Evolutionary conservation across 2,797 vertebrate species (phyloP), one percentile per base, ranked within the genome.

Genomic region (Novumbra hubbsi): DNA sequence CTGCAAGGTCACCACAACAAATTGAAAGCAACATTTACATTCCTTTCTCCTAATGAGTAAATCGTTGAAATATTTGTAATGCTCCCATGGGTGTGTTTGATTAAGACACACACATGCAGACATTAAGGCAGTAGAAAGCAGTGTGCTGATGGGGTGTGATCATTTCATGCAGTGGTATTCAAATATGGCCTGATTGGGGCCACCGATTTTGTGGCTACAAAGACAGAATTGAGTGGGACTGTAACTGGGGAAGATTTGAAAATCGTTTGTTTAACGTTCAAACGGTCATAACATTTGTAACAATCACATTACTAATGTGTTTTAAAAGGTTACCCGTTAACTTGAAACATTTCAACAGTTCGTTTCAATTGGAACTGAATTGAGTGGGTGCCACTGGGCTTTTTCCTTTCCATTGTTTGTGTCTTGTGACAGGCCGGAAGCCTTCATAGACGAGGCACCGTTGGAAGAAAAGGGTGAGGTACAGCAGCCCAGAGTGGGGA

Each of bases 341-440:
- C 2, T 8, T 21, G 55, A 57, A 24, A 57, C 55, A 57, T 9
- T 57, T 57, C 8, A 57, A 57, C 52, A 57, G 24, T 21, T n/a
- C n/a, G 55, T n/a, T 24, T 57, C 0, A 11, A 7, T 12, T 57
- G 12, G n/a, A 57, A 57, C n/a, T 57, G 55, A 57, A 57, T 57
- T 0, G 12, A 11, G 7, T 24, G n/a, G 4, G 17, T 38, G 17
- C 65, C n/a, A n/a, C 17, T 64, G 62, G 66, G n/a, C 15, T 12
- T 80, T 2, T 30, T 19, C 4, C 8, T 12, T 5, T 63, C 34
- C 55, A 76, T 50, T 16, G 19, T 24, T 24, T 27, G 11, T 60
- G 1, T 5, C 38, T 68, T 64, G 32, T 27, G n/a, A 30, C 85
- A 97, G 96, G 96, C 95, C 96, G 0, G 83, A 92, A 64, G 93